Percentiles rank a stretch among this genome's conserved stretches.
Conservation (phyloP, 2,113 vertebrate genomes). For the Catharus minimus region DNA sequence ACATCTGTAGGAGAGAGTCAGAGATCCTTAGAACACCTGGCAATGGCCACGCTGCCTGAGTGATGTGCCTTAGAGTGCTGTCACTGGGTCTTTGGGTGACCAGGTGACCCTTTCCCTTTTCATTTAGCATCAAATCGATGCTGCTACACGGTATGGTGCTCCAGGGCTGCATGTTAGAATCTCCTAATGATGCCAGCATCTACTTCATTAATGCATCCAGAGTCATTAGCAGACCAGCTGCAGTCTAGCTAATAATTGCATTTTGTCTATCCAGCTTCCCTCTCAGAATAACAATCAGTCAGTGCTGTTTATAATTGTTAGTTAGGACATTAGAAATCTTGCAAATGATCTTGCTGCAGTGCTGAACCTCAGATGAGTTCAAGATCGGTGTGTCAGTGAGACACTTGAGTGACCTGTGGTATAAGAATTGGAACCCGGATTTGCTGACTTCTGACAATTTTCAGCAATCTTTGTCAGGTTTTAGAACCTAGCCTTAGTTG, state of each 20-base stretch:
- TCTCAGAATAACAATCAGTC: conserved; percentile 19
- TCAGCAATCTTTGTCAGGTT: neutral
- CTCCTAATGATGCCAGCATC: neutral
- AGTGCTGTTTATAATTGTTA: neutral
- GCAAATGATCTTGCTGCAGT: neutral
- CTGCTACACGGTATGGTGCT: neutral
- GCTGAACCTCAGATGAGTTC: neutral
- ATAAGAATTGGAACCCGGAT: neutral
- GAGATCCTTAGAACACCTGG: neutral
- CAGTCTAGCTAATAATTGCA: conserved; percentile 22
- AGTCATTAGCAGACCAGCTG: conserved; percentile 23
- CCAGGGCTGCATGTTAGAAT: neutral
- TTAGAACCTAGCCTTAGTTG: neutral
- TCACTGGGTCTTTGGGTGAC: neutral
- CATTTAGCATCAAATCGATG: neutral
- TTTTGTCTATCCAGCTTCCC: neutral
- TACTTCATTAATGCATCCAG: neutral
- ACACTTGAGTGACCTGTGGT: neutral
- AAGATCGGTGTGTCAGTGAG: neutral
- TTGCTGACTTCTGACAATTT: neutral
- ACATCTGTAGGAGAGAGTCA: neutral
- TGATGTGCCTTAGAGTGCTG: neutral
- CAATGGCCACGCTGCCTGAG: fast-evolving
- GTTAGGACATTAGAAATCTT: neutral
- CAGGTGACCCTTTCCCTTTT: neutral